Evolutionary conservation across 2,888 invertebrate genomes (phyloP).

Genomic region (Eupithecia inturbata): DNA sequence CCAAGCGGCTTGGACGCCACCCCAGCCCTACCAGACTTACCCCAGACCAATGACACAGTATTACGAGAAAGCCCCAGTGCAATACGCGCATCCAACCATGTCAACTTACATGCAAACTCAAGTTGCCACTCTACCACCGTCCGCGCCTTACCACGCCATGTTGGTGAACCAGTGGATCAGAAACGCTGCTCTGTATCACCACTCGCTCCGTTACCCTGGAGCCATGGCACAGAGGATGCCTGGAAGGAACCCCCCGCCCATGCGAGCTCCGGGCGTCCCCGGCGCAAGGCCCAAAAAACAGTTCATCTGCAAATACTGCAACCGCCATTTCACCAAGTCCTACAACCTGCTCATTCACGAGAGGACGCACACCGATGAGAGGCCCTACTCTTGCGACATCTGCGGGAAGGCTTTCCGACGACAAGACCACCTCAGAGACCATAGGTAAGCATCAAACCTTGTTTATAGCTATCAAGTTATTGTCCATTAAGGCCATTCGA

Average conservation of each 20-base stretch:
- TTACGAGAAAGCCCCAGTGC: slow-evolving; percentile 73
- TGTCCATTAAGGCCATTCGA: slow-evolving; percentile 44
- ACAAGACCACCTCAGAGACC: slow-evolving; percentile 96
- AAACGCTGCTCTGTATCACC: slow-evolving; percentile 88
- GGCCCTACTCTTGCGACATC: slow-evolving; percentile 98
- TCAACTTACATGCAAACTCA: slow-evolving; percentile 78
- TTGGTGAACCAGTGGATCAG: slow-evolving; percentile 90
- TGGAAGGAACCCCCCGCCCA: slow-evolving; percentile 80
- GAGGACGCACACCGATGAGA: slow-evolving; percentile 97
- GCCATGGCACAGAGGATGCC: slow-evolving; percentile 80
- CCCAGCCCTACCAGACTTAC: slow-evolving; percentile 69
- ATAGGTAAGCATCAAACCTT: slow-evolving; percentile 85
- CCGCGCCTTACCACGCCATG: slow-evolving; percentile 83
- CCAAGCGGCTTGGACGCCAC: slow-evolving; percentile 70
- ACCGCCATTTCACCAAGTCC: slow-evolving; percentile 98
- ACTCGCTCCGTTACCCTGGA: slow-evolving; percentile 78
- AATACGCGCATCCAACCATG: slow-evolving; percentile 72
- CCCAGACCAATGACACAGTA: slow-evolving; percentile 73
- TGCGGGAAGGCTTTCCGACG: slow-evolving; percentile 98
- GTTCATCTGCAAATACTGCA: slow-evolving; percentile 99
- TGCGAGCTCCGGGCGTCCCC: slow-evolving; percentile 83
- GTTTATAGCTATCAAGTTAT: slow-evolving; percentile 44
- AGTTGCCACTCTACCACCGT: slow-evolving; percentile 76
- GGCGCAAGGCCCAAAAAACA: slow-evolving; percentile 90
- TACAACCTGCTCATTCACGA: slow-evolving; percentile 99